Conservation (phyloP, 2,113 vertebrate genomes). For the Varanus salvator region DNA sequence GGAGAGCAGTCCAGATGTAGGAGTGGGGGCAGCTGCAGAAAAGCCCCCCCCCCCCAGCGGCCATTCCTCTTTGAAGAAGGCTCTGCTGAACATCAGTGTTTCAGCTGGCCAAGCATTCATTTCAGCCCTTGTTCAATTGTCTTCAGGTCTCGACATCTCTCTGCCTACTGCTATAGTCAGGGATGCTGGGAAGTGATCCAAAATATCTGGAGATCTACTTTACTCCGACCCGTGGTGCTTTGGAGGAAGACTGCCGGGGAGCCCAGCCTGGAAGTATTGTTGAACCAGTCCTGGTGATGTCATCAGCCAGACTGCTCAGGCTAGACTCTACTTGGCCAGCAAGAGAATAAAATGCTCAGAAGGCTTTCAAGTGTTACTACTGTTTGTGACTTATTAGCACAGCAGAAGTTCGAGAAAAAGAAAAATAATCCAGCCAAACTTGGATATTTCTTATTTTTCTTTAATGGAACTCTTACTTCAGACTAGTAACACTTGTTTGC, state of each 20-base stretch:
- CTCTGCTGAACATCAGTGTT: background rate
- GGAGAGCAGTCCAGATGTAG: no score
- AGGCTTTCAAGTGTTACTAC: background rate
- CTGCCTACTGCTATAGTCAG: no score
- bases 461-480: background rate
- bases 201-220: no score
- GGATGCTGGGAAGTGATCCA: no score
- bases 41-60: no score
- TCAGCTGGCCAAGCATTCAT: background rate
- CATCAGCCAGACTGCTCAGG: background rate
- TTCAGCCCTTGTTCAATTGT: background rate
- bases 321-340: background rate
- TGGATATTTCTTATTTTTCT: background rate
- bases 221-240: no score
- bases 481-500: background rate
- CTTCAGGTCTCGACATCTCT: no score
- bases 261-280: background rate
- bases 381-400: background rate
- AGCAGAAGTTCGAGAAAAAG: background rate
- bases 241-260: no score
- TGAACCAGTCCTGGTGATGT: background rate
- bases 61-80: background rate
- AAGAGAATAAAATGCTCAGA: background rate
- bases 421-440: background rate
- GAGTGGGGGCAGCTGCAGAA: no score